Evolutionary conservation across 2,113 vertebrate genomes (phyloP).

Genomic region (Pluvialis apricaria): DNA sequence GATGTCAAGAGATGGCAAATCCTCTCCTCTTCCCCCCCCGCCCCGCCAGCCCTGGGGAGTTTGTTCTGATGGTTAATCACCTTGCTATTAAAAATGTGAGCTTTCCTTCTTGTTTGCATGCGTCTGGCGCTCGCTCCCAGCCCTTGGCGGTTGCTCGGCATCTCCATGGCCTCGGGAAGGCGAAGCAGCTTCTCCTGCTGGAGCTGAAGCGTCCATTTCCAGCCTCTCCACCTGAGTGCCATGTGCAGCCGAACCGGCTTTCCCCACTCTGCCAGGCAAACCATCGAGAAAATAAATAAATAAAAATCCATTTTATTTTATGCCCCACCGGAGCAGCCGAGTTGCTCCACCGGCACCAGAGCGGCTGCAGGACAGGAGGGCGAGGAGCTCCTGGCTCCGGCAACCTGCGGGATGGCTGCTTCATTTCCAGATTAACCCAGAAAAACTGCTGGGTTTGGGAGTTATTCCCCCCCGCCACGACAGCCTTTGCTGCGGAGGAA

Average conservation of each 20-base stretch:
- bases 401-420: neutral
- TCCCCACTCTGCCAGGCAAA: neutral
- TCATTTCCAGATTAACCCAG: neutral
- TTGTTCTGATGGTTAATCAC: slow-evolving; percentile 2
- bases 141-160: neutral
- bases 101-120: slow-evolving; percentile 25
- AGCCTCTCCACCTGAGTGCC: neutral
- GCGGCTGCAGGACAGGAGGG: fast-evolving
- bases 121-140: neutral
- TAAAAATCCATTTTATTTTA: neutral
- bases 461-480: fast-evolving
- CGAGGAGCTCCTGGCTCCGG: neutral
- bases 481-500: neutral
- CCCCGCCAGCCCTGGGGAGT: neutral
- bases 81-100: neutral
- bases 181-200: neutral
- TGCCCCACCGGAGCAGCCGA: fast-evolving
- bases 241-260: neutral
- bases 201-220: neutral
- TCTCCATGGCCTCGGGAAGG: neutral
- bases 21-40: neutral
- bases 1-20: neutral
- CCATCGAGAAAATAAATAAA: neutral
- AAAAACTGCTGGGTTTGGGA: neutral
- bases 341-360: fast-evolving